These are phyloP conservation scores for Hirundo rustica DNA, from an alignment of 2,797 vertebrate genomes.

Conservation along the genomic window DNA sequence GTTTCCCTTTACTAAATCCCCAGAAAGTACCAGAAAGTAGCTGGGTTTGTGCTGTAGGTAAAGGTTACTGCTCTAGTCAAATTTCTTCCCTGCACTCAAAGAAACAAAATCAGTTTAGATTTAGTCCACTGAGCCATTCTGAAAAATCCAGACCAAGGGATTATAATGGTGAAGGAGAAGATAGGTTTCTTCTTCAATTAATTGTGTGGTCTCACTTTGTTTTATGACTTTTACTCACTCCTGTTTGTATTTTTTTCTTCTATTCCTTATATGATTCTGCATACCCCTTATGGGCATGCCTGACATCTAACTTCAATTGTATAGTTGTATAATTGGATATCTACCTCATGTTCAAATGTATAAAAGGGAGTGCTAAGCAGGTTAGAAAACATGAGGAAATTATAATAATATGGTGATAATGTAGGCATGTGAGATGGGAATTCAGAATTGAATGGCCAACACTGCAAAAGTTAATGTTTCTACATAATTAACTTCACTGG, in stretches of 20 bases:
- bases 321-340: neutral
- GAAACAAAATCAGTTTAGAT: neutral
- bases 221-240: neutral
- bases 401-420: neutral
- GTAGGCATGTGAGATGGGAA: neutral
- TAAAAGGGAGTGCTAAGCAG: neutral
- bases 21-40: neutral
- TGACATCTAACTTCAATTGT: neutral
- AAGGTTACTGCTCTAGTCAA: neutral
- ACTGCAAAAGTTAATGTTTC: neutral
- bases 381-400: neutral
- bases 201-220: neutral
- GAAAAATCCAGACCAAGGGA: neutral
- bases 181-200: neutral
- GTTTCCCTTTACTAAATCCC: neutral
- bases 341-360: neutral
- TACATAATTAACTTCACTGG: neutral
- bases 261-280: neutral
- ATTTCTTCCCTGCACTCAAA: neutral
- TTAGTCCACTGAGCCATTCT: neutral
- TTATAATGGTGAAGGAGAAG: neutral
- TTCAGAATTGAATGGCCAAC: neutral
- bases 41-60: neutral
- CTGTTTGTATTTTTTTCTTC: neutral
- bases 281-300: neutral